A percentile compares a stretch with the other conserved stretches of the same genome.
Evolutionary conservation across 2,113 vertebrate genomes (phyloP).

Genomic region (Mastomys natalensis): DNA sequence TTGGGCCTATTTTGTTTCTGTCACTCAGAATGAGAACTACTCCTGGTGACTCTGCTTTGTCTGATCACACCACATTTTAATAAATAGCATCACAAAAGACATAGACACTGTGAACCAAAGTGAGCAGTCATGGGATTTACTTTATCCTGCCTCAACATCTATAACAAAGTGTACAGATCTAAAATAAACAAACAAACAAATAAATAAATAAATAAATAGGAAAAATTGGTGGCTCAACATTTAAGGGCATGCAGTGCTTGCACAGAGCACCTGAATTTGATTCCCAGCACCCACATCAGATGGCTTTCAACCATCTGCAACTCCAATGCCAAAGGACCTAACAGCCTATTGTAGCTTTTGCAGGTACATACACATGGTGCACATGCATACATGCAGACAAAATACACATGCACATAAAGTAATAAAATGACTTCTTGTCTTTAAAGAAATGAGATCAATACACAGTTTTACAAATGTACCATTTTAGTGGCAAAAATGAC

Average conservation of each 20-base stretch:
- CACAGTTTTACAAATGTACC: background rate
- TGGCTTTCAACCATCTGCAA: background rate
- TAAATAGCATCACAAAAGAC: background rate
- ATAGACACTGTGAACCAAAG: background rate
- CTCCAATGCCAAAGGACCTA: no score
- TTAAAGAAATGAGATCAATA: background rate
- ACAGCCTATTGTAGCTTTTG: background rate
- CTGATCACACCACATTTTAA: background rate
- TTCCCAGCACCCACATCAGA: background rate
- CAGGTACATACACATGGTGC: background rate
- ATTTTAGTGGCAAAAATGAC: background rate
- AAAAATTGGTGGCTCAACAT: background rate
- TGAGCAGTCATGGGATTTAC: background rate
- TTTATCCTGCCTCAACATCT: background rate
- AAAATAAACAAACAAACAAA: background rate
- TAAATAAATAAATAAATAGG: background rate
- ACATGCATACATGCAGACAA: no score
- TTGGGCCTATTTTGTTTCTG: background rate
- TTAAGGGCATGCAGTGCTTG: background rate
- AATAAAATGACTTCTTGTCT: background rate
- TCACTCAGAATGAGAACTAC: background rate
- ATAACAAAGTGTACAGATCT: background rate
- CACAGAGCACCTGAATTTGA: background rate
- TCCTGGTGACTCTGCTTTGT: background rate
- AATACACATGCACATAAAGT: background rate